phyloP scores from a whole-genome alignment of 1,140 invertebrate genomes.

The Nixonia krombeini region DNA sequence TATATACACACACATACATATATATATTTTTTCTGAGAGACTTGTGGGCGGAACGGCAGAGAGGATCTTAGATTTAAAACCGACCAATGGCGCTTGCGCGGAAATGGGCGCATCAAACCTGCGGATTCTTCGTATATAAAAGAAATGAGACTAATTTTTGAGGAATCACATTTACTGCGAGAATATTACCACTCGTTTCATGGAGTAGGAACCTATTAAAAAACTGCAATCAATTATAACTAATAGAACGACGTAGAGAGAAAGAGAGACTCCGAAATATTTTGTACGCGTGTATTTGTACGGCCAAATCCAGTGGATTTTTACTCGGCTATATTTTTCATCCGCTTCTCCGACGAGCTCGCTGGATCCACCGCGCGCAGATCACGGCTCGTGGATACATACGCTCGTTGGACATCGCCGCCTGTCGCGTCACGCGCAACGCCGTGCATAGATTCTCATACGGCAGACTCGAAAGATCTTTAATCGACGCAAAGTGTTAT shows the following conservation, averaged over 20 bases:
- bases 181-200: constrained; percentile 2
- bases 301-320: constrained; percentile 5
- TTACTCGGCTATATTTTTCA: constrained; percentile 10
- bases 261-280: constrained; percentile 24
- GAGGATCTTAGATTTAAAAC: too few relatives aligned
- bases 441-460: too few relatives aligned
- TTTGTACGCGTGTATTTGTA: constrained; percentile 44
- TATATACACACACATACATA: too few relatives aligned
- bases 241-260: constrained; percentile 22
- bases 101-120: too few relatives aligned
- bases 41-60: too few relatives aligned
- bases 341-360: constrained; percentile 19
- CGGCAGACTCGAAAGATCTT: constrained; percentile 35
- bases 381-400: constrained; percentile 9
- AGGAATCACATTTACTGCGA: constrained; percentile 6
- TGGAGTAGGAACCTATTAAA: constrained; percentile 9
- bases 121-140: too few relatives aligned
- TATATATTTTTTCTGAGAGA: too few relatives aligned
- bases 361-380: constrained; percentile 12
- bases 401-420: constrained; percentile 6
- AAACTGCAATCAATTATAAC: constrained; percentile 41
- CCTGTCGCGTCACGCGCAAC: too few relatives aligned
- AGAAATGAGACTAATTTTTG: background rate
- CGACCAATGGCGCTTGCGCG: too few relatives aligned
- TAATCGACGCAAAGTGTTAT: constrained; percentile 23